Conservation (phyloP, 2,797 vertebrate genomes). For the Lacerta viridis region DNA sequence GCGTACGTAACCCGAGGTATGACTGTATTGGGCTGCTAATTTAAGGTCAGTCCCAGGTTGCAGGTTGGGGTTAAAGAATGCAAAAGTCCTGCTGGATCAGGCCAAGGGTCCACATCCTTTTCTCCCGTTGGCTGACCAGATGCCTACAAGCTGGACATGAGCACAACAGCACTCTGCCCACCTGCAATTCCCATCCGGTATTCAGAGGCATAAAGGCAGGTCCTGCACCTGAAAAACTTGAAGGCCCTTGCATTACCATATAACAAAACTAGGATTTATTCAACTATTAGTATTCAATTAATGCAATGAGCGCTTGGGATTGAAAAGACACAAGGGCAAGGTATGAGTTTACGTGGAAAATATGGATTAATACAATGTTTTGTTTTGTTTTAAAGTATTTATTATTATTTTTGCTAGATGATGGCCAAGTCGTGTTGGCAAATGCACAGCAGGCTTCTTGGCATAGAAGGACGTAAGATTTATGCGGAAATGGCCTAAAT, state of each 20-base stretch:
- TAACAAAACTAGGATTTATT: background rate
- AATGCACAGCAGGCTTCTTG: constrained; percentile 60
- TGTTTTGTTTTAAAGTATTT: background rate
- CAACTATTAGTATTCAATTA: background rate
- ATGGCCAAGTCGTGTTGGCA: constrained; percentile 52
- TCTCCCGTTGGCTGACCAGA: no score
- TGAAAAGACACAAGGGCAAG: background rate
- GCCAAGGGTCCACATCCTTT: no score
- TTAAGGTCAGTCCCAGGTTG: background rate
- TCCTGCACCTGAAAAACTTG: background rate
- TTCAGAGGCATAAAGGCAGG: no score
- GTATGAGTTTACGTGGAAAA: background rate
- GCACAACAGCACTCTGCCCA: no score
- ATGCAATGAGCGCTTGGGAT: background rate
- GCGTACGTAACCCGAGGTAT: no score
- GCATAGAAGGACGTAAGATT: constrained; percentile 62
- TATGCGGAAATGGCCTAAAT: constrained; percentile 74
- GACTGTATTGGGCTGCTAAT: background rate
- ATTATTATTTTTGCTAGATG: background rate
- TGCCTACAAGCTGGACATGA: no score
- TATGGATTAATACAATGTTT: constrained; percentile 12
- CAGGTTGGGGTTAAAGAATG: background rate
- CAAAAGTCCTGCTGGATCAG: no score
- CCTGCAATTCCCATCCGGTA: no score
- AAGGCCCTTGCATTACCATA: background rate